Evolutionary conservation across 2,797 vertebrate species (phyloP).

Genomic region (Alfaro cultratus): DNA sequence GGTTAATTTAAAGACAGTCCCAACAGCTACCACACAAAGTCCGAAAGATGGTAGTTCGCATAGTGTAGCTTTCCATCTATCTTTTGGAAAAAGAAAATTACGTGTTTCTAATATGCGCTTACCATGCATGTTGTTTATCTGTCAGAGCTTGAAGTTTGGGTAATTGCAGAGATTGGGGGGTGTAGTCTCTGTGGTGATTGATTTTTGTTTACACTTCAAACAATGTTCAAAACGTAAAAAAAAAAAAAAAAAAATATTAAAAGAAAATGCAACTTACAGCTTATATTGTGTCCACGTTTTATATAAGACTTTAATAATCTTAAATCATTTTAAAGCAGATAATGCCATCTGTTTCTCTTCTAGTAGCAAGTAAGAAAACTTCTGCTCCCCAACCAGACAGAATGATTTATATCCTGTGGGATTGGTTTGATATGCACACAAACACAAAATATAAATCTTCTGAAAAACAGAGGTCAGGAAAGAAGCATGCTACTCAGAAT

Average conservation of each 20-base stretch:
- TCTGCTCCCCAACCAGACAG: neutral
- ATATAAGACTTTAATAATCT: neutral
- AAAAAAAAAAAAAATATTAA: neutral
- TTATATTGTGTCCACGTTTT: neutral
- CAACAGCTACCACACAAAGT: neutral
- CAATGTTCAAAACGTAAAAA: neutral
- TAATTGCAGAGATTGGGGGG: neutral
- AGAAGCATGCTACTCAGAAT: slow-evolving; percentile 38
- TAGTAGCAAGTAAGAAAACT: neutral
- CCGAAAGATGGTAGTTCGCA: neutral
- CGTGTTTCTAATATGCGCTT: neutral
- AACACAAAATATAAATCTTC: slow-evolving; percentile 19
- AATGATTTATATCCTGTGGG: slow-evolving; percentile 2
- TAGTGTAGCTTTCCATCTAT: neutral
- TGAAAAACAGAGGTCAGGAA: slow-evolving; percentile 23
- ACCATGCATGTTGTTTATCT: neutral
- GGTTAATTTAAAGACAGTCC: neutral
- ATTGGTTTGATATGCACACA: slow-evolving; percentile 14
- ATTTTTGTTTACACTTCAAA: neutral
- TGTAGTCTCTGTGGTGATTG: too few relatives aligned
- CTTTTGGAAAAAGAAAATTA: neutral
- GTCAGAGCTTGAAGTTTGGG: neutral
- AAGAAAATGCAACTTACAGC: neutral
- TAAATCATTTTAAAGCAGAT: neutral
- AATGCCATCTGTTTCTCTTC: neutral